A percentile compares a stretch with the other conserved stretches of the same genome.
phyloP scores from a whole-genome alignment of 2,113 vertebrate genomes.

The Cynopterus brachyotis region DNA sequence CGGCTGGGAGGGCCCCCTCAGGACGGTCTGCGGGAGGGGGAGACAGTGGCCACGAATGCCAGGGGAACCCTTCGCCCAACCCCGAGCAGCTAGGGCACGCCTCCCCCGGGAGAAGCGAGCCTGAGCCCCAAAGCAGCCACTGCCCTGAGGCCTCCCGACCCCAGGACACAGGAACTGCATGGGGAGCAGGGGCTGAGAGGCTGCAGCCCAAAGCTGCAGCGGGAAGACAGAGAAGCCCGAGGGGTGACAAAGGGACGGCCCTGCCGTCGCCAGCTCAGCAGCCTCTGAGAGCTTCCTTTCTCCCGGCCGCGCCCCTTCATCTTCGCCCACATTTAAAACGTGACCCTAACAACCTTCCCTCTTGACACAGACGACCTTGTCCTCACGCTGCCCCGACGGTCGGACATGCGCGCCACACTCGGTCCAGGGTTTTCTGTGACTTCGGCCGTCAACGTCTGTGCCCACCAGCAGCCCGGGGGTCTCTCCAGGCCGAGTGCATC shows the following conservation, averaged over 20 bases:
- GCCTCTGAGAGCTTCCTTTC: no score
- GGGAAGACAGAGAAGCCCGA: no score
- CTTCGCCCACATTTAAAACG: neutral
- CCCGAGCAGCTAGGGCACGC: accelerated
- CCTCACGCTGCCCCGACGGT: neutral
- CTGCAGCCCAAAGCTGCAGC: no score
- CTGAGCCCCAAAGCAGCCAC: no score
- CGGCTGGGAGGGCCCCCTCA: neutral
- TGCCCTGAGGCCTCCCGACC: no score
- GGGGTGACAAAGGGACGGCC: no score
- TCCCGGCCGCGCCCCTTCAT: no score
- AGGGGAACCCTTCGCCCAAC: neutral
- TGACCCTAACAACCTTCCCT: neutral
- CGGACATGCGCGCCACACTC: accelerated
- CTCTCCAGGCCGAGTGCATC: neutral
- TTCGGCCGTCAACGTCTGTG: neutral
- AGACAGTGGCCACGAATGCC: neutral
- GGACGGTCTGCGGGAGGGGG: neutral
- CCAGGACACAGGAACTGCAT: no score
- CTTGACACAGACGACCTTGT: neutral
- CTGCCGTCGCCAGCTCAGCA: no score
- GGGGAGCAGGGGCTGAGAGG: no score
- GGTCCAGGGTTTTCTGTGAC: no score
- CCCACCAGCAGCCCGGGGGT: no score
- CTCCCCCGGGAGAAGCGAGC: neutral